Base-by-base conservation (phyloP, 2,113 vertebrate genomes). In the Toxotes jaculatrix region DNA sequence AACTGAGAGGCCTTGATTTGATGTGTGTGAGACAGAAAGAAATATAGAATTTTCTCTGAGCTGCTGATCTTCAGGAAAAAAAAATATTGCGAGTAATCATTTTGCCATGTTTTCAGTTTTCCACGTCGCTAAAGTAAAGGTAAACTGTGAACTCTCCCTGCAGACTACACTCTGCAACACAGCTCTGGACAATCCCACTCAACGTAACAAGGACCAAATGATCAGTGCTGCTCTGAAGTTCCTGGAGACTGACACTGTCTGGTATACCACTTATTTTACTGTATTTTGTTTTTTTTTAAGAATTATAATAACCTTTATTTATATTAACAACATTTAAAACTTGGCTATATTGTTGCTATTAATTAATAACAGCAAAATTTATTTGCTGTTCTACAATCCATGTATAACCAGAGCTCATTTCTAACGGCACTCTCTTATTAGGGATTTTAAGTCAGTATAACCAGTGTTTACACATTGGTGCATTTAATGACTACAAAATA, bases 161-260 rank as follows among this genome's bases (percentile, higher is more conserved):
- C 74, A 99, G 98, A 98, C 97, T 59, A 99, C 97, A 0, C 82
- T 99, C 76, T 99, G 98, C 92, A 98, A 99, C 95, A 99, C 98
- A 0, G 97, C 96, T 0, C 83, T 98, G 91, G 98, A 99, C 92
- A 99, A 99, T 83, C 98, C 98, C 57, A 97, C 97, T 0, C 95
- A 97, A 43, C 89, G 97, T 16, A 94, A 84, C 89, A 96, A 97
- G 88, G 93, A 88, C 0, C 97, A 98, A 84, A 94, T 99, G 80
- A 98, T 99, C 88, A 88, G 13, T 1, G 96, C 97, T 0, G 95
- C 97, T 0, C 89, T 98, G 66, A 99, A 99, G 91, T 99, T 96
- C 87, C 91, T 99, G 90, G 98, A 99, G 72, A 99, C 98, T 0
- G 98, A 99, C 87, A 98, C 98, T 0, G 64, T 99, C 87, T 99